Conservation (phyloP, 1,140 invertebrate genomes). For the Amyelois transitella region DNA sequence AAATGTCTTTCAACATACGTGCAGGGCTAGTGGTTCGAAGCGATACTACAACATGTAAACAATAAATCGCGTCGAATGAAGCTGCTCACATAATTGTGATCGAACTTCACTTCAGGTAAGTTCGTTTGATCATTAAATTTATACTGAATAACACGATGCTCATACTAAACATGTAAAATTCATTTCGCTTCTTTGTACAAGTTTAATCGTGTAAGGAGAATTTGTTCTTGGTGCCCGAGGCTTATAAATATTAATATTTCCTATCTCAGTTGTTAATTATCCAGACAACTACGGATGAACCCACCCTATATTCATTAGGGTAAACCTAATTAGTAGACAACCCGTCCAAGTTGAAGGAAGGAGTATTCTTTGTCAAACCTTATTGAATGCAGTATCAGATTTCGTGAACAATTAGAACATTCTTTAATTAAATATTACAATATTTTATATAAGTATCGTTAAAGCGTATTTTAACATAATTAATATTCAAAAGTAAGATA, state of each 20-base stretch:
- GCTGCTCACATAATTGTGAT: too few species aligned
- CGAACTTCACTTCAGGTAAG: too few species aligned
- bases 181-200: conserved; percentile 36
- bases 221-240: conserved; percentile 36
- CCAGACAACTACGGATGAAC: conserved; percentile 65
- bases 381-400: conserved; percentile 36
- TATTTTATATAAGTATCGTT: too few species aligned
- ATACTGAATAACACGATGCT: too few species aligned
- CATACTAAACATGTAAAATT: conserved; percentile 42
- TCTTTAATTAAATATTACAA: too few species aligned
- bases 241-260: conserved; percentile 73
- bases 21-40: too few species aligned
- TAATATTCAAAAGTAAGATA: too few species aligned
- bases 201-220: conserved; percentile 57
- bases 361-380: conserved; percentile 39
- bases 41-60: too few species aligned
- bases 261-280: conserved; percentile 69
- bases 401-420: conserved; percentile 1
- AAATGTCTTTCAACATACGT: too few species aligned
- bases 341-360: conserved; percentile 36
- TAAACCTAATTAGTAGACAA: conserved; percentile 65
- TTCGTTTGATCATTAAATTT: too few species aligned
- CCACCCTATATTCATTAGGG: conserved; percentile 62
- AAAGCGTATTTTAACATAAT: too few species aligned
- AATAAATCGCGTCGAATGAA: too few species aligned